Evolutionary conservation across 2,888 invertebrate genomes (phyloP).

Genomic region (Dasypogon diadema): DNA sequence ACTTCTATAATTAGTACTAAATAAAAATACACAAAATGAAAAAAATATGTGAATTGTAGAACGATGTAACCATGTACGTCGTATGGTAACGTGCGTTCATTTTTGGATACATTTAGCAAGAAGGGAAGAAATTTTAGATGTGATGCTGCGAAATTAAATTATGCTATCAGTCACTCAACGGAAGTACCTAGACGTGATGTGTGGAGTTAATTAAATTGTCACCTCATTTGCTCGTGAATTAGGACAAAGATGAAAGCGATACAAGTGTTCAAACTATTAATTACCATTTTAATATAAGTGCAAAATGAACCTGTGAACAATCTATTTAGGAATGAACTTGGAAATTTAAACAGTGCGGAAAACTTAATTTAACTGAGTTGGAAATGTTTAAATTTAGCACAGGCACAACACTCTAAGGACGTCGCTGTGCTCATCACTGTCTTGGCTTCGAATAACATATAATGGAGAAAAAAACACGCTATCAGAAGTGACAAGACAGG

Average conservation of each 20-base stretch:
- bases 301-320: neutral
- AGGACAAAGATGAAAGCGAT: neutral
- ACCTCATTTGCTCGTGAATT: neutral
- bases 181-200: slow-evolving; percentile 4
- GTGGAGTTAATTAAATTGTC: slow-evolving; percentile 15
- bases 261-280: neutral
- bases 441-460: neutral
- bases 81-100: too few species aligned
- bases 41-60: too few species aligned
- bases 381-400: neutral
- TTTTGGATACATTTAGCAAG: too few species aligned
- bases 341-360: neutral
- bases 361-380: neutral
- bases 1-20: too few species aligned
- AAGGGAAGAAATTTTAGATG: neutral
- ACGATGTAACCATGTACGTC: too few species aligned
- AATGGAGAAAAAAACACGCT: neutral
- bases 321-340: neutral
- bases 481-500: slow-evolving; percentile 20
- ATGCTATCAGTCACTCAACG: slow-evolving; percentile 8
- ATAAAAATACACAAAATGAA: too few species aligned
- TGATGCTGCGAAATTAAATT: slow-evolving; percentile 2
- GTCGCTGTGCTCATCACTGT: neutral
- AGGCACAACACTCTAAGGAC: neutral
- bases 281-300: neutral